Evolutionary conservation across 2,797 vertebrate species (phyloP).

Genomic region (Poeciliopsis infans): DNA sequence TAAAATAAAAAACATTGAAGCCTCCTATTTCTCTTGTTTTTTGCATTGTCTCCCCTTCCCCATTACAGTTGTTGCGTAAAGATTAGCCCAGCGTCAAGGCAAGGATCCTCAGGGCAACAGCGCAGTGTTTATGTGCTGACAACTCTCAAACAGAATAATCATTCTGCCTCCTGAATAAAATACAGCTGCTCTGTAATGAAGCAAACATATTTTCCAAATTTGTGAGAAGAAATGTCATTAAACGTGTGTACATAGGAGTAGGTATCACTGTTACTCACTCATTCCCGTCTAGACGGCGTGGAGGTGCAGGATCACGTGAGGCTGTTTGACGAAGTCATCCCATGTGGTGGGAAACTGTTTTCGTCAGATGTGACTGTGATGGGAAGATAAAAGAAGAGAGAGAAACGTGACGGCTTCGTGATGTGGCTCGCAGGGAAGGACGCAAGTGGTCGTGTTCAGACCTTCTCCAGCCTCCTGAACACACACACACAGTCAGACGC

Average conservation of each 20-base stretch:
- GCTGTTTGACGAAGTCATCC: conserved; percentile 21
- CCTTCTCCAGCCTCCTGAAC: conserved; percentile 10
- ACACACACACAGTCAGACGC: conserved; percentile 39
- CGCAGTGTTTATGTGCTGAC: not conserved
- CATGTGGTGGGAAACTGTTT: conserved; percentile 40
- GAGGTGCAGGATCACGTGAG: conserved; percentile 61
- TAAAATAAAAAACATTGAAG: conserved; percentile 7
- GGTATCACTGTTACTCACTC: conserved; percentile 66
- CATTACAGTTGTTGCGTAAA: conserved; percentile 14
- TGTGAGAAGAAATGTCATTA: conserved; percentile 53
- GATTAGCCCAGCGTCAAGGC: conserved; percentile 12
- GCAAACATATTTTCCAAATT: conserved; percentile 36
- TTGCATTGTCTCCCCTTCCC: conserved; percentile 26
- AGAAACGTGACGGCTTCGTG: conserved; percentile 2
- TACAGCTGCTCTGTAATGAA: conserved; percentile 18
- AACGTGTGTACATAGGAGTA: conserved; percentile 36
- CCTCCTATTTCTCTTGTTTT: conserved; percentile 23
- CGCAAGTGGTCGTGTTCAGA: conserved; percentile 8
- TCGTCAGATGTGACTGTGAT: not conserved
- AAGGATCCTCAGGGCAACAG: conserved; percentile 1
- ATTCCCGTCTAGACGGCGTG: conserved; percentile 73
- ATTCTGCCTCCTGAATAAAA: not conserved
- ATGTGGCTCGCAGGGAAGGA: not conserved
- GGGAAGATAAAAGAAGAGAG: conserved; percentile 1
- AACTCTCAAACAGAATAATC: conserved; percentile 7